Evolutionary conservation across 53 echinoderm and acorn worm species (phyloP), one percentile per base, ranked within the genome.

Genomic region (Holothuria scabra): DNA sequence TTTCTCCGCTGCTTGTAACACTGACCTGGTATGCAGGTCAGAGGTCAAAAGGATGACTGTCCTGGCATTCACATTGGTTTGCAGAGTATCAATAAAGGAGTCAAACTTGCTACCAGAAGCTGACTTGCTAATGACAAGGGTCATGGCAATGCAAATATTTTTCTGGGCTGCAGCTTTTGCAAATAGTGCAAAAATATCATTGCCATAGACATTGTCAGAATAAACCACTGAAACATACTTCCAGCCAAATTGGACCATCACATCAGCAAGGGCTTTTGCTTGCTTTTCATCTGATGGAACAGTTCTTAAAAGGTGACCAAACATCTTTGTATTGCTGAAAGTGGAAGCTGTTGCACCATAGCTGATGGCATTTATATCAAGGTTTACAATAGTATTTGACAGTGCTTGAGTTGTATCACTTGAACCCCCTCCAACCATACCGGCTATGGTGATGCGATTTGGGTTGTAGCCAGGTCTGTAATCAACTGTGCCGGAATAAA

Each of bases 251-350:
- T 34, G n/a, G 14, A 35, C 44, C 60, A 97, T 72, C 46, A 97
- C 55, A 85, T 84, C 89, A 5, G 89, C 76, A 62, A 97, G 62
- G n/a, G 97, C 97, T 3, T n/a, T 61, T 0, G 94, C 92, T 85
- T 92, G 97, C 25, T 82, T 70, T 20, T 86, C 61, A 71, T 97
- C 94, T 2, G 97, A 94, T 25, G 97, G 90, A 8, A 97, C 90
- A 2, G 97, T 97, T 19, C 97, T 85, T n/a, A 92, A 86, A 32
- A 97, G 92, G 56, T 92, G 92, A 21, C 92, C 92, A 79, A 71
- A 97, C 55, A 62, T 71, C 30, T 37, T 71, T 34, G 64, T 31
- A 69, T 94, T 74, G 65, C 86, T 90, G 24, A 96, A 76, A n/a
- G 74, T 86, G 0, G 86, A 76, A n/a, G 88, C 79, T 10, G 97